Conservation (phyloP, 2,888 invertebrate genomes). For the Atherix ibis region DNA sequence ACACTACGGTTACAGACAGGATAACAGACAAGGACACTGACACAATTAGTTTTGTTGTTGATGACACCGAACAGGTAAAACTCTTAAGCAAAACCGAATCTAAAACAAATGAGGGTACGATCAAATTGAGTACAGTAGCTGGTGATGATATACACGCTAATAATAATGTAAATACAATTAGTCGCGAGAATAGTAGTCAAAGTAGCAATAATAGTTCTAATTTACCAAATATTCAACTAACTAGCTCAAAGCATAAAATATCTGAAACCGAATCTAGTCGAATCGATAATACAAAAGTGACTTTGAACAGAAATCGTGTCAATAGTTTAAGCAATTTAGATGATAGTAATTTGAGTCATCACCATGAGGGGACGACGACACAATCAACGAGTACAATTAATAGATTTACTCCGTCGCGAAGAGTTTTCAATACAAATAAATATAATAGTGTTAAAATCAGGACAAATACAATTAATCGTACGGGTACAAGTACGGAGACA, state of each 20-base stretch:
- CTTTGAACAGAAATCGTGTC: constrained; percentile 6
- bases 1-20: constrained; percentile 1
- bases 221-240: neutral
- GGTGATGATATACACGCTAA: no score
- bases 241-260: neutral
- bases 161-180: constrained; percentile 1
- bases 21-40: constrained; percentile 4
- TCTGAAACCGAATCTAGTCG: constrained; percentile 19
- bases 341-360: no score
- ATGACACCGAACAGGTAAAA: constrained; percentile 1
- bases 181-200: neutral
- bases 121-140: neutral
- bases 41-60: neutral
- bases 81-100: no score
- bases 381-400: constrained; percentile 10
- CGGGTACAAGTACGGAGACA: constrained; percentile 13
- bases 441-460: constrained; percentile 9
- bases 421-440: constrained; percentile 12
- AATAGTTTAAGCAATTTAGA: constrained; percentile 10
- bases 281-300: constrained; percentile 8
- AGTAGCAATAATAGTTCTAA: constrained; percentile 11
- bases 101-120: no score
- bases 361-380: constrained; percentile 7
- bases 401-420: constrained; percentile 10
- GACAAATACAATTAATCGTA: constrained; percentile 14